These are phyloP conservation scores for Phocides pigmalion DNA, from an alignment of 1,140 invertebrate genomes.

Conservation along the genomic window DNA sequence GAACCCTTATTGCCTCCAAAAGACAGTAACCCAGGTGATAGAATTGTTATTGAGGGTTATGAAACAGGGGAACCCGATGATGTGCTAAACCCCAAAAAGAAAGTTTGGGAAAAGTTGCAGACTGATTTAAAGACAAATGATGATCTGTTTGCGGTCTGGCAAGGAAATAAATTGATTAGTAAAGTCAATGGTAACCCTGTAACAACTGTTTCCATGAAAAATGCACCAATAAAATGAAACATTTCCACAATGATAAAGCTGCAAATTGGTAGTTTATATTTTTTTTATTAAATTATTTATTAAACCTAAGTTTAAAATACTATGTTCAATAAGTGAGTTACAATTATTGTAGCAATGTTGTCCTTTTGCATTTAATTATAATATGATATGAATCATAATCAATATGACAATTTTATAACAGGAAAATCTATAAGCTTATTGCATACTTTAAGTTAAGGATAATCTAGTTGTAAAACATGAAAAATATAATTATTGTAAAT, in stretches of 20 bases:
- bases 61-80: conserved; percentile 92
- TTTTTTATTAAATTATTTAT: not conserved
- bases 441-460: too few species aligned
- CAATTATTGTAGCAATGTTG: too few species aligned
- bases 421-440: too few species aligned
- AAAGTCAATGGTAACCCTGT: conserved; percentile 87
- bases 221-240: conserved; percentile 90
- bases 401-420: too few species aligned
- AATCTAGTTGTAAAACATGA: too few species aligned
- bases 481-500: too few species aligned
- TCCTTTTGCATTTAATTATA: too few species aligned
- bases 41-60: conserved; percentile 91
- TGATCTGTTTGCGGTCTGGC: conserved; percentile 92
- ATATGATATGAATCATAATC: too few species aligned
- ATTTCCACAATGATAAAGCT: conserved; percentile 21
- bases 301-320: not conserved
- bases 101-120: conserved; percentile 97
- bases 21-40: conserved; percentile 90
- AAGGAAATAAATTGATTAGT: conserved; percentile 90
- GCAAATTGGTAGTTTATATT: conserved; percentile 12
- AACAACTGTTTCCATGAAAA: conserved; percentile 88
- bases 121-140: conserved; percentile 91
- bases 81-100: conserved; percentile 98
- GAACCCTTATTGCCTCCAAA: conserved; percentile 92
- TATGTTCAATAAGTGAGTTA: too few species aligned